Percentiles rank a stretch among this genome's conserved stretches.
phyloP scores from a whole-genome alignment of 2,113 vertebrate species.

The Anguilla japonica region DNA sequence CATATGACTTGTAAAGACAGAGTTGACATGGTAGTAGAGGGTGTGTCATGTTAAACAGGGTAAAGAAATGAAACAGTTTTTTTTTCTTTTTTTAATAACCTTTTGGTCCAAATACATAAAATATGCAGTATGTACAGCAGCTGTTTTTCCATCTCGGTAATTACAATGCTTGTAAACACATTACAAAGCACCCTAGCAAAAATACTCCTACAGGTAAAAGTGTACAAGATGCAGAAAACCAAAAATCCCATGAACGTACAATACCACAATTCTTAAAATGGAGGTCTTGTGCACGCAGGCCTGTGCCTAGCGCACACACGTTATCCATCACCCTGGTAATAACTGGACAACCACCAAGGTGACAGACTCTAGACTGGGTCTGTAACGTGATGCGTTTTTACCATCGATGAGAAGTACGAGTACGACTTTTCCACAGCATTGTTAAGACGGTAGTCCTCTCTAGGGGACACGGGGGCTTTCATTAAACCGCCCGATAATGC shows the following conservation, averaged over 20 bases:
- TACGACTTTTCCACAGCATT: background rate
- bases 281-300: background rate
- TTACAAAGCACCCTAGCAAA: constrained; percentile 47
- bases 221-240: constrained; percentile 39
- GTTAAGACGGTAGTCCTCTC: background rate
- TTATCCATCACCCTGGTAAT: background rate
- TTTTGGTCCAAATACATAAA: constrained; percentile 64
- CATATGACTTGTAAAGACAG: background rate
- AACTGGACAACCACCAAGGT: background rate
- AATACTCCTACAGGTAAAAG: constrained; percentile 46
- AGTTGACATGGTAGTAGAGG: background rate
- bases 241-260: constrained; percentile 37
- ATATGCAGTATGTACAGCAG: constrained; percentile 48
- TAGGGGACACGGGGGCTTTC: background rate
- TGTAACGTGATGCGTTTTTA: background rate
- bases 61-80: background rate
- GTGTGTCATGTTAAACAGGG: constrained; percentile 6
- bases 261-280: constrained; percentile 35
- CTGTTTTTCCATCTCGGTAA: constrained; percentile 27
- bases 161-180: constrained; percentile 58
- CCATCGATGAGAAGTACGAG: background rate
- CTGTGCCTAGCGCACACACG: background rate
- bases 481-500: background rate
- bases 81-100: constrained; percentile 42
- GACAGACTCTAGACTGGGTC: background rate